These are phyloP conservation scores for Ylistrum balloti DNA, from an alignment of 1,140 invertebrate species.

Conservation along the genomic window DNA sequence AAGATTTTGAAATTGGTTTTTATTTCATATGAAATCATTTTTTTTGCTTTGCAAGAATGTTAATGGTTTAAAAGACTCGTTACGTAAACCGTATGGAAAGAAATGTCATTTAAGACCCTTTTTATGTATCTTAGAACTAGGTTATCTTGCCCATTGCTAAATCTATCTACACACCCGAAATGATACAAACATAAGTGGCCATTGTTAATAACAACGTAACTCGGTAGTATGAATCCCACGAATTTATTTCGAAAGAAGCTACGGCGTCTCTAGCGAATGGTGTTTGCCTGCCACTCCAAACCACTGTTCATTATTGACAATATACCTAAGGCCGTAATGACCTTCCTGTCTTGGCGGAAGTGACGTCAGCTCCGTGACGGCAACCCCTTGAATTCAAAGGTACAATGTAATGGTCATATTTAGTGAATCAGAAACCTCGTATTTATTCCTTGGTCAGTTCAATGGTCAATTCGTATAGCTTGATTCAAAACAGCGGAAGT, in stretches of 20 bases:
- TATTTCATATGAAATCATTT: too few species aligned
- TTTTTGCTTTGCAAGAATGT: too few species aligned
- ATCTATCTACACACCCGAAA: too few species aligned
- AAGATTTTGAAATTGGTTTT: too few species aligned
- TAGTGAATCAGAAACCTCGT: neutral
- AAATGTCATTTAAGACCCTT: too few species aligned
- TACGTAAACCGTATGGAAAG: too few species aligned
- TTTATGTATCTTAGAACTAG: too few species aligned
- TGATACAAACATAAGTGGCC: too few species aligned
- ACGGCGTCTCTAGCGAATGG: neutral
- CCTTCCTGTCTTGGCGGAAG: neutral
- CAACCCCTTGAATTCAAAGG: neutral
- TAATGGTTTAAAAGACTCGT: too few species aligned
- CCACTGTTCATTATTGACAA: neutral
- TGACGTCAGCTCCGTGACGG: neutral
- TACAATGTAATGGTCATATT: neutral
- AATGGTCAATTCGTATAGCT: neutral
- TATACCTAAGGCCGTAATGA: neutral
- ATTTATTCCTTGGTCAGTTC: neutral
- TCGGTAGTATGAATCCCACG: neutral
- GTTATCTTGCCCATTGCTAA: too few species aligned
- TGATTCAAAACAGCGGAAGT: too few species aligned
- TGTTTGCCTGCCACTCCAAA: constrained; percentile 1
- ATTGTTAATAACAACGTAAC: neutral
- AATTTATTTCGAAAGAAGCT: neutral